Evolutionary conservation across 1,140 invertebrate species (phyloP), one percentile per base, ranked within the genome.

Genomic region (Penaeus vannamei): DNA sequence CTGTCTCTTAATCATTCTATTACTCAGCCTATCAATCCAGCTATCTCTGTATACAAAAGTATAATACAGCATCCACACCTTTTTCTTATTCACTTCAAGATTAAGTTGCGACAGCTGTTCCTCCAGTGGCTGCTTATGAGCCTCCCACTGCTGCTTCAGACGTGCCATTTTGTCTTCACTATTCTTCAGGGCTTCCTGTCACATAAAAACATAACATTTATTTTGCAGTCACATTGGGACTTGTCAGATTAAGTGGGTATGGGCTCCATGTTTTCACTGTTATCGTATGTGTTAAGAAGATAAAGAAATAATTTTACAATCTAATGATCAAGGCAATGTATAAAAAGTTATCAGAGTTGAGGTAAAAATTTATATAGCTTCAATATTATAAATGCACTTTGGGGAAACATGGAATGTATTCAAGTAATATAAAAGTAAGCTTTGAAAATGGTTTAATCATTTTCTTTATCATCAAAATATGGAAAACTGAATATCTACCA

Each of bases 71-170:
- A 76, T n/a, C 29, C 22, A 20, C 29, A 90, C 89, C 85, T 86
- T 90, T 29, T 81, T 90, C 22, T 84, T 64, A 5, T 22, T 61
- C 42, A 87, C 32, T 60, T 90, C 80, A 17, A 77, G 29, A 36
- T 79, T 86, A 22, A 84, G 77, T 20, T 62, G 42, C 36, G 64
- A 53, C 42, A 90, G 60, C n/a, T 90, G 77, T 46, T 86, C 84
- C 26, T 60, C 64, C 46, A 90, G 59, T 1, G 89, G 89, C n/a
- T 82, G 22, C 29, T 46, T 86, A 29, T 86, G 85, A 17, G 61
- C 89, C 61, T 83, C 61, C 89, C 89, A 90, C 79, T 90, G 89
- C 22, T 90, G 77, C 79, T 83, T 66, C 59, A 90, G 85, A 22
- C 81, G 84, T 22, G 61, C 46, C 84, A 86, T 86, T 84, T 86